phyloP scores from a whole-genome alignment of 2,888 invertebrate species.

The Mesorhabditis spiculigera region DNA sequence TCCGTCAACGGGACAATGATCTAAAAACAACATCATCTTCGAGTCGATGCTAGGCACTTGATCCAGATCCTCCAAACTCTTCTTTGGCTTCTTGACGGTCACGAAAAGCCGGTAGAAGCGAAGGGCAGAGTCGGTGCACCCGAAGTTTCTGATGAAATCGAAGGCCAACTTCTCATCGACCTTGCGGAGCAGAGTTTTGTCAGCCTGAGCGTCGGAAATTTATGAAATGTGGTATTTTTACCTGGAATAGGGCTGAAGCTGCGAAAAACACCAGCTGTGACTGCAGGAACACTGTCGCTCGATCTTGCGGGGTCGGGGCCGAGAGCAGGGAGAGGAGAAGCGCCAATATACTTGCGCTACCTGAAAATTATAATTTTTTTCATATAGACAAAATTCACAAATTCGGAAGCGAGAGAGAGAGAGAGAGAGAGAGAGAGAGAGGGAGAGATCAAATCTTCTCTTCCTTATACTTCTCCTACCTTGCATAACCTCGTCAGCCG shows the following conservation, averaged over 20 bases:
- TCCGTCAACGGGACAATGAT: conserved; percentile 15
- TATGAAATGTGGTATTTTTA: neutral
- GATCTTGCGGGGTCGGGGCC: neutral
- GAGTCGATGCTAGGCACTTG: neutral
- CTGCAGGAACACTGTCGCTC: neutral
- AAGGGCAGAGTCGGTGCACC: conserved; percentile 24
- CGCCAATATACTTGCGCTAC: neutral
- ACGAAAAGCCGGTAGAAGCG: conserved; percentile 21
- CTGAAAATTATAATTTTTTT: neutral
- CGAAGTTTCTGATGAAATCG: conserved; percentile 10
- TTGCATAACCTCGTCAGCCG: neutral
- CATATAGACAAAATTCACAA: neutral
- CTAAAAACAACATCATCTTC: neutral
- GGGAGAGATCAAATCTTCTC: too few species aligned
- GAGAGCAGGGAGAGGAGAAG: neutral
- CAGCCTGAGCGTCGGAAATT: neutral
- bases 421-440: too few species aligned
- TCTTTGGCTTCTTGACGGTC: conserved; percentile 16
- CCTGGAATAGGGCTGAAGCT: conserved; percentile 1
- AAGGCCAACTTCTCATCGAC: too few species aligned
- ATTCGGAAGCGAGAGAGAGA: neutral
- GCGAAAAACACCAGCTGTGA: neutral
- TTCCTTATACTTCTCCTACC: too few species aligned
- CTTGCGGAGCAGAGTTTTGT: too few species aligned
- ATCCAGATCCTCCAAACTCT: conserved; percentile 19